phyloP scores from a whole-genome alignment of 2,113 vertebrate species.

The Silurus glanis region DNA sequence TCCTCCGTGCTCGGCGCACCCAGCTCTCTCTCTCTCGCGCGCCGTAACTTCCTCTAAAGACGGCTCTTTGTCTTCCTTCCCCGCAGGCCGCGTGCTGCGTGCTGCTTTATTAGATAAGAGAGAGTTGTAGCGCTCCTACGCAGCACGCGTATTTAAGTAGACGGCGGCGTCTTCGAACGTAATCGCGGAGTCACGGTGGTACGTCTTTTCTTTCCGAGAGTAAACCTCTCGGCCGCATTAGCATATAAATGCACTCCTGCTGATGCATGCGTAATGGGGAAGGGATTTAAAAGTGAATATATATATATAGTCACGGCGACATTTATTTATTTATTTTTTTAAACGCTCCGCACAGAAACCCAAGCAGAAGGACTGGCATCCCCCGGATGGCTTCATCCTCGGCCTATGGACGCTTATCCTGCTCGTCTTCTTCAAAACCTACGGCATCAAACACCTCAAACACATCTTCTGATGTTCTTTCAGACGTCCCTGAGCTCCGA shows the following conservation, averaged over 20 bases:
- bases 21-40: not conserved
- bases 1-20: not conserved
- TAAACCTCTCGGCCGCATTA: conserved; percentile 69
- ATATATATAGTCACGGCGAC: conserved; percentile 32
- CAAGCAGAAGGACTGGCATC: conserved; percentile 97
- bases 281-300: conserved; percentile 74
- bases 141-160: conserved; percentile 53
- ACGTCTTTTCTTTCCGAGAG: conserved; percentile 67
- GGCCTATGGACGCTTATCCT: conserved; percentile 95
- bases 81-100: not conserved
- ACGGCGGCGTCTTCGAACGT: conserved; percentile 53
- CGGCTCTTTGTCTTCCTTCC: not conserved
- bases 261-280: conserved; percentile 69
- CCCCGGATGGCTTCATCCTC: conserved; percentile 96
- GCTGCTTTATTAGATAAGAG: conserved; percentile 24
- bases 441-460: conserved; percentile 95
- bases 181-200: conserved; percentile 57
- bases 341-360: conserved; percentile 78
- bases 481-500: too few relatives aligned
- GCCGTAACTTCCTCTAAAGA: not conserved
- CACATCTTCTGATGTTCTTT: conserved; percentile 83
- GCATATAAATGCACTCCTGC: conserved; percentile 74
- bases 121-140: conserved; percentile 1
- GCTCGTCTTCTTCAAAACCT: conserved; percentile 96
- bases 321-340: not conserved